phyloP scores from a whole-genome alignment of 2,888 invertebrate species.

The Drosophila dives region DNA sequence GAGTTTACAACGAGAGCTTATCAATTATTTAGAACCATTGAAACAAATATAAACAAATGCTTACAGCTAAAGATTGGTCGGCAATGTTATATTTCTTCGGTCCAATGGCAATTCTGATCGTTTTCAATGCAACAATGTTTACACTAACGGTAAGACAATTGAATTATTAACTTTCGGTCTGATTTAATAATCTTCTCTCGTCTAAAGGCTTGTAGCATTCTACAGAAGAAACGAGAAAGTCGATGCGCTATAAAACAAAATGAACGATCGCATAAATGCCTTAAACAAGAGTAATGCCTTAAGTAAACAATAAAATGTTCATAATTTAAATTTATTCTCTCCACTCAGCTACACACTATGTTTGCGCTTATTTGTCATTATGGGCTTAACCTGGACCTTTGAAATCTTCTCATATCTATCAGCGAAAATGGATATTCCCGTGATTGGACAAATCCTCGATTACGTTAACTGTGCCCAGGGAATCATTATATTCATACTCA shows the following conservation, averaged over 20 bases:
- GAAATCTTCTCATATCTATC: constrained; percentile 90
- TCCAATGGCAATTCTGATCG: constrained; percentile 75
- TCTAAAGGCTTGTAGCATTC: constrained; percentile 65
- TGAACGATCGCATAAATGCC: constrained; percentile 61
- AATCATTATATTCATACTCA: constrained; percentile 69
- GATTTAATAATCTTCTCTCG: not conserved
- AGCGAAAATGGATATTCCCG: fast-evolving
- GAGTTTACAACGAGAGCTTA: constrained; percentile 43
- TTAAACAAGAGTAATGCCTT: constrained; percentile 76
- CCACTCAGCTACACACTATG: constrained; percentile 89
- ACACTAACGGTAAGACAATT: constrained; percentile 61
- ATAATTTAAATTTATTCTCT: too few relatives aligned
- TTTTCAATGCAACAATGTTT: constrained; percentile 79
- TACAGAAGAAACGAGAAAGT: constrained; percentile 72
- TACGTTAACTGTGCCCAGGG: constrained; percentile 65
- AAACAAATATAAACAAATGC: not conserved
- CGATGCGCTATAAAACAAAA: constrained; percentile 57
- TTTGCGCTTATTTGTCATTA: constrained; percentile 91
- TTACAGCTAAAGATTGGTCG: constrained; percentile 70
- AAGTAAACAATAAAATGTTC: not conserved
- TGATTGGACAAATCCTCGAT: constrained; percentile 26
- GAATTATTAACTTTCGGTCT: not conserved
- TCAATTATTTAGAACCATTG: not conserved
- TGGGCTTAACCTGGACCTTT: constrained; percentile 93
- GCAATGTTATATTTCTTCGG: constrained; percentile 80